Evolutionary conservation across 2,113 vertebrate genomes (phyloP).

Genomic region (Sceloporus tristichus): DNA sequence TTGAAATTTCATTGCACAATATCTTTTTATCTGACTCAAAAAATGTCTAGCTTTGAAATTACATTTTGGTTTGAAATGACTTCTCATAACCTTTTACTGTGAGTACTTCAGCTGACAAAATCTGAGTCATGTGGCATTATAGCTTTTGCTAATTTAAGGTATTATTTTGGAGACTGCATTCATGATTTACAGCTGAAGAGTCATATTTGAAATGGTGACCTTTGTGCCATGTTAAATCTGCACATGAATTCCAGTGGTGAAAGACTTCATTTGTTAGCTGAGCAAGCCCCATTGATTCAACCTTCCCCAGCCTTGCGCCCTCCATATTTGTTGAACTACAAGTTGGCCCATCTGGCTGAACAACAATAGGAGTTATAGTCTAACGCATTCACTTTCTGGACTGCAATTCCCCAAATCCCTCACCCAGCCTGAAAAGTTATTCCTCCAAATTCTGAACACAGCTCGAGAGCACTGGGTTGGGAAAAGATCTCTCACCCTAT

Average conservation of each 20-base stretch:
- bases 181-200: slow-evolving; percentile 15
- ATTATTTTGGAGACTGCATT: slow-evolving; percentile 38
- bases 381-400: too few relatives aligned
- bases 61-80: slow-evolving; percentile 27
- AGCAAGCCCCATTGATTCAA: background rate
- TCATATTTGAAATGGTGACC: background rate
- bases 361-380: too few relatives aligned
- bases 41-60: background rate
- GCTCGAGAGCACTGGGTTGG: too few relatives aligned
- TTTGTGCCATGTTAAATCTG: background rate
- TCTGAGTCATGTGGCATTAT: slow-evolving; percentile 40
- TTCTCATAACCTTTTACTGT: slow-evolving; percentile 12
- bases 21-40: background rate
- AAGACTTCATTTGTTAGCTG: background rate
- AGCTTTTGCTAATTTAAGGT: slow-evolving; percentile 36
- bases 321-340: background rate
- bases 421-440: too few relatives aligned
- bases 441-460: too few relatives aligned
- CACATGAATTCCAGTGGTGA: background rate
- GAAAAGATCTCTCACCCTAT: background rate
- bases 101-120: slow-evolving; percentile 30
- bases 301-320: background rate
- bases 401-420: too few relatives aligned
- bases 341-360: too few relatives aligned
- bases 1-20: slow-evolving; percentile 1